phyloP scores from a whole-genome alignment of 2,888 invertebrate species.

The Trissoscelio sp. region DNA sequence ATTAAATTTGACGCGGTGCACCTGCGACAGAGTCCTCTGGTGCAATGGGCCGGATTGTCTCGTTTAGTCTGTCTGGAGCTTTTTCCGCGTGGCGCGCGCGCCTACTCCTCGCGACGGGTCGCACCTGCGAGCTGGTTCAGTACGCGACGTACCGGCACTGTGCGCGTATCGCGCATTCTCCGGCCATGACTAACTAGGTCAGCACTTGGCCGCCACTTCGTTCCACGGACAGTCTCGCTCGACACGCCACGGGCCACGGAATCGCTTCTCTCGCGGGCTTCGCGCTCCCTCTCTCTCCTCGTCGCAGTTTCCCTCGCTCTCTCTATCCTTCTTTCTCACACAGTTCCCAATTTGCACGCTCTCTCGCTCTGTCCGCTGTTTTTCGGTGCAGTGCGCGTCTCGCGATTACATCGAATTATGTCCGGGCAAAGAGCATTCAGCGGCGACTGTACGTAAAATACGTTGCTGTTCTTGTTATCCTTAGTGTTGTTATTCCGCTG shows the following conservation, averaged over 20 bases:
- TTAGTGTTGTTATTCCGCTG: background rate
- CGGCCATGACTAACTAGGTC: slow-evolving; percentile 75
- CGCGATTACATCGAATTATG: slow-evolving; percentile 39
- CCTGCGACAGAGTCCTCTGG: slow-evolving; percentile 49
- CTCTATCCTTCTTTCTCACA: slow-evolving; percentile 22
- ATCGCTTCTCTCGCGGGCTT: slow-evolving; percentile 62
- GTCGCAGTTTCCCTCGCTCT: slow-evolving; percentile 30
- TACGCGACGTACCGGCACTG: slow-evolving; percentile 67
- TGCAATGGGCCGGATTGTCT: slow-evolving; percentile 47
- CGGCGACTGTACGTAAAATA: slow-evolving; percentile 13
- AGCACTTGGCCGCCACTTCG: slow-evolving; percentile 71
- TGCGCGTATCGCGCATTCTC: slow-evolving; percentile 75
- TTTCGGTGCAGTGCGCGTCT: slow-evolving; percentile 52
- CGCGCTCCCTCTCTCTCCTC: slow-evolving; percentile 39
- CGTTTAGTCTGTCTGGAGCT: slow-evolving; percentile 39
- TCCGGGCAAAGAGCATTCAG: slow-evolving; percentile 23
- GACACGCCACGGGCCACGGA: slow-evolving; percentile 70
- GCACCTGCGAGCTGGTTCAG: slow-evolving; percentile 65
- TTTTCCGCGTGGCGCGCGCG: slow-evolving; percentile 56
- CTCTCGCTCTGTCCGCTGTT: slow-evolving; percentile 11
- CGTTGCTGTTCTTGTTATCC: background rate
- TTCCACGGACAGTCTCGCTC: slow-evolving; percentile 72
- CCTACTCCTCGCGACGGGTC: slow-evolving; percentile 54
- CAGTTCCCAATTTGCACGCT: slow-evolving; percentile 15
- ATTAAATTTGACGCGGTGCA: slow-evolving; percentile 59